Evolutionary conservation across 1,140 invertebrate genomes (phyloP), one percentile per base, ranked within the genome.

Genomic region (Drosophila navojoa): DNA sequence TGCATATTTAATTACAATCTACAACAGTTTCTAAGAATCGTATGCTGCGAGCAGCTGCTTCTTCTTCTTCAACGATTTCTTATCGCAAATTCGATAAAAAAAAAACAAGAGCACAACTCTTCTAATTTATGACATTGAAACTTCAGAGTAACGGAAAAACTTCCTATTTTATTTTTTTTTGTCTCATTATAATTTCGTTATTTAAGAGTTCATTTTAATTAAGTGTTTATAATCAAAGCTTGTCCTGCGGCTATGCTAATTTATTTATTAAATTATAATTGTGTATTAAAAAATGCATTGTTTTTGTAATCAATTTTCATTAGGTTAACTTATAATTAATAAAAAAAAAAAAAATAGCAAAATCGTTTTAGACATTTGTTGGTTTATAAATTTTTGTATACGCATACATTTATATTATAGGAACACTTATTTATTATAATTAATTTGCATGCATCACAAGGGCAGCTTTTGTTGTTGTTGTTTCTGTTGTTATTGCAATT

Each of bases 241-340:
- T 47, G 13, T 19, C 45, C 19, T 47, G 45, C 10, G 45, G 45
- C 45, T 47, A 47, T 4, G 9, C 57, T 74, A 42, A 62, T 71
- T 63, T 50, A 22, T 44, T 32, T 44, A 38, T 71, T 76, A 7
- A 22, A 52, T 38, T 16, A 29, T 52, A 16, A 47, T 44, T 29
- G 29, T 44, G 9, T 15, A 35, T 44, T 1, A 16, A 16, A 27
- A 54, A n/a, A 7, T 22, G 19, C 13, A 29, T n/a, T 32, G 32
- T 32, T 32, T 29, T 42, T 32, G 50, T 55, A 9, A 45, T 73
- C 63, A 16, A 38, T 50, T 22, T 62, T 85, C 77, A 75, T 81
- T 86, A 68, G 76, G 54, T 64, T 38, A 76, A 64, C 67, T 42
- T 82, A 79, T 79, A 69, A 80, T 85, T 80, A 81, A 62, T 49